A percentile compares a stretch with the other conserved stretches of the same genome.
These are phyloP conservation scores for Bufotes viridis DNA, from an alignment of 2,797 vertebrate genomes.

Conservation along the genomic window DNA sequence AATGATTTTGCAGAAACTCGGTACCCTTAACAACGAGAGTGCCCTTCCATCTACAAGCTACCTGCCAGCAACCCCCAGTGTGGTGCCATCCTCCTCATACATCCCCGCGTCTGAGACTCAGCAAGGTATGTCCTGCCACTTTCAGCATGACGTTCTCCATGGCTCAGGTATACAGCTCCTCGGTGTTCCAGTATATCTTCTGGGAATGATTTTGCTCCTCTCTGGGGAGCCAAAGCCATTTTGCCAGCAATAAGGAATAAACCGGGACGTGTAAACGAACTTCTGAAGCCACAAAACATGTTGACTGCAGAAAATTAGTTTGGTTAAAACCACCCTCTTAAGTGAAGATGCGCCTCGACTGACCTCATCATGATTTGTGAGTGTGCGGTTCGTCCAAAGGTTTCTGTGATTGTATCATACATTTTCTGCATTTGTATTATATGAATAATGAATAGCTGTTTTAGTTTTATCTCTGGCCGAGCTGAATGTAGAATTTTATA, in stretches of 20 bases:
- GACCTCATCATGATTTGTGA: no score
- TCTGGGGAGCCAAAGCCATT: neutral
- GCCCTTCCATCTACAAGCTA: conserved; percentile 95
- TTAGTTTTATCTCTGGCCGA: no score
- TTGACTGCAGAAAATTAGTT: neutral
- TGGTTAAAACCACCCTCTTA: no score
- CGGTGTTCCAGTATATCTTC: neutral
- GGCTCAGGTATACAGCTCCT: neutral
- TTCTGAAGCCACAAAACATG: neutral
- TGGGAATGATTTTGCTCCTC: no score
- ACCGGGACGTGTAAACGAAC: no score
- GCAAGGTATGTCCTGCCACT: conserved; percentile 77
- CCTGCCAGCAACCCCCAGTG: conserved; percentile 93
- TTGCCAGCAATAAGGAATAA: neutral
- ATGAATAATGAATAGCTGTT: no score
- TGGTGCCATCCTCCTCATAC: conserved; percentile 95
- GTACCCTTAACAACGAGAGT: conserved; percentile 88
- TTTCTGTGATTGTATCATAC: no score
- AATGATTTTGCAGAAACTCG: conserved; percentile 86
- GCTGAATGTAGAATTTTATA: no score
- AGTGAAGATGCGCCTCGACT: no score
- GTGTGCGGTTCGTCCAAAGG: no score
- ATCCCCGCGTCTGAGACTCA: conserved; percentile 92
- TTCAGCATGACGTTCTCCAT: no score
- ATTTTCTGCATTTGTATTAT: no score